These are phyloP conservation scores for Falco rusticolus DNA, from an alignment of 2,797 vertebrate species.

Conservation along the genomic window DNA sequence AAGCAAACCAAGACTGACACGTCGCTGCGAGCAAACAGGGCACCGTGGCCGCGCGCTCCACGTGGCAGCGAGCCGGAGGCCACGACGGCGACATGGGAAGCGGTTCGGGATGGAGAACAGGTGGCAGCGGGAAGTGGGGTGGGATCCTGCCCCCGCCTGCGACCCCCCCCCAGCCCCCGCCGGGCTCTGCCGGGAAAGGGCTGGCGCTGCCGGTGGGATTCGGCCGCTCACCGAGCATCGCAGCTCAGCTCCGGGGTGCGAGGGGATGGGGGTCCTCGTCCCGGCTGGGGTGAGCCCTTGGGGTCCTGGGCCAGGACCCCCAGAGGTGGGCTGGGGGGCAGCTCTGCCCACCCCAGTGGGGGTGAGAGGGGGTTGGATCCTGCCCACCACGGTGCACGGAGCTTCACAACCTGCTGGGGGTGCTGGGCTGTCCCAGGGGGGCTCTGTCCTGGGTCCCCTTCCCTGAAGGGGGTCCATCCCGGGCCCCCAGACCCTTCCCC, in stretches of 20 bases:
- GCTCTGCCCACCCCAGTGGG: not conserved
- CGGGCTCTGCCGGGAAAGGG: no score
- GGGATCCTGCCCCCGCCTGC: not conserved
- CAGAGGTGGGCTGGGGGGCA: not conserved
- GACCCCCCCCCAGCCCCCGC: no score
- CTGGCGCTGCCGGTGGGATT: not conserved
- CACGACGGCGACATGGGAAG: not conserved
- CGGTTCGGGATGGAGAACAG: not conserved
- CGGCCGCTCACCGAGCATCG: no score
- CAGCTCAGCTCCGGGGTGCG: no score
- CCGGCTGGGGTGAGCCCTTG: not conserved
- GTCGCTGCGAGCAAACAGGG: not conserved
- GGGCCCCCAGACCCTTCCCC: no score
- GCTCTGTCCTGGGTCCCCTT: no score
- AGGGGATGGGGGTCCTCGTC: not conserved
- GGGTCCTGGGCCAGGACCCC: no score
- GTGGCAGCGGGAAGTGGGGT: rapidly evolving
- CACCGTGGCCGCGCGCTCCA: not conserved
- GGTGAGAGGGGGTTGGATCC: not conserved
- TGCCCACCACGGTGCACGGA: not conserved
- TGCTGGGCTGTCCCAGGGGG: no score
- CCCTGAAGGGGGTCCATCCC: no score
- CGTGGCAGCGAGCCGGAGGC: not conserved
- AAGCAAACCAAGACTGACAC: rapidly evolving
- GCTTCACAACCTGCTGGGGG: no score